Evolutionary conservation across 2,797 vertebrate genomes (phyloP).

Genomic region (Sphaeramia orbicularis): DNA sequence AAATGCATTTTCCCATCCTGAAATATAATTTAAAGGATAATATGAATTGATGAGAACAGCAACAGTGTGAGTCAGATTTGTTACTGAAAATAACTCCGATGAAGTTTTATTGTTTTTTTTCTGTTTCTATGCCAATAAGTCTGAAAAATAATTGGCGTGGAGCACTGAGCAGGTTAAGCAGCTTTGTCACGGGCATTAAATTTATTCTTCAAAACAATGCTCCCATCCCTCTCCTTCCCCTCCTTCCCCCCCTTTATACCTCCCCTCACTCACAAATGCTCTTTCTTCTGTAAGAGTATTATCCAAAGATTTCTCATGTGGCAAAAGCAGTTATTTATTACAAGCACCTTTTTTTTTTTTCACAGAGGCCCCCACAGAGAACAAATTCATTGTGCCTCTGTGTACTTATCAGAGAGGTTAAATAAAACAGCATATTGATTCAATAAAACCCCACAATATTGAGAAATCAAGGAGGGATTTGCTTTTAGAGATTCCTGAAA

Average conservation of each 20-base stretch:
- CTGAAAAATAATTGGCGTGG: slow-evolving; percentile 67
- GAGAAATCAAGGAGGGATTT: slow-evolving; percentile 15
- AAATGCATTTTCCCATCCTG: background rate
- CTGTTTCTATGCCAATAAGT: slow-evolving; percentile 40
- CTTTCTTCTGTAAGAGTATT: slow-evolving; percentile 83
- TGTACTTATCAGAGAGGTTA: background rate
- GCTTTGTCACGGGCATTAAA: slow-evolving; percentile 63
- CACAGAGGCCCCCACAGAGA: slow-evolving; percentile 17
- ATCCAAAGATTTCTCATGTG: slow-evolving; percentile 79
- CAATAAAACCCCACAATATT: slow-evolving; percentile 14
- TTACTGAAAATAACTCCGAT: slow-evolving; percentile 7
- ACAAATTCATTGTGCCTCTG: slow-evolving; percentile 34
- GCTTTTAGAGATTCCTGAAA: slow-evolving; percentile 2
- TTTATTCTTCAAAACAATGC: slow-evolving; percentile 63
- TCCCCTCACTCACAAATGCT: slow-evolving; percentile 57
- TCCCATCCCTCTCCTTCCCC: slow-evolving; percentile 28
- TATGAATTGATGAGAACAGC: background rate
- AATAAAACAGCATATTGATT: background rate
- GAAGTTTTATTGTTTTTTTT: background rate
- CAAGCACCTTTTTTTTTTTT: slow-evolving; percentile 9
- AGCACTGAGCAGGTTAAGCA: slow-evolving; percentile 68
- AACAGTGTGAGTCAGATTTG: background rate
- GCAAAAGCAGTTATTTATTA: slow-evolving; percentile 45
- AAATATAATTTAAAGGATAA: background rate
- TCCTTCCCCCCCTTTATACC: slow-evolving; percentile 6